Evolutionary conservation across 2,888 invertebrate genomes (phyloP).

Genomic region (Agriotes lineatus): DNA sequence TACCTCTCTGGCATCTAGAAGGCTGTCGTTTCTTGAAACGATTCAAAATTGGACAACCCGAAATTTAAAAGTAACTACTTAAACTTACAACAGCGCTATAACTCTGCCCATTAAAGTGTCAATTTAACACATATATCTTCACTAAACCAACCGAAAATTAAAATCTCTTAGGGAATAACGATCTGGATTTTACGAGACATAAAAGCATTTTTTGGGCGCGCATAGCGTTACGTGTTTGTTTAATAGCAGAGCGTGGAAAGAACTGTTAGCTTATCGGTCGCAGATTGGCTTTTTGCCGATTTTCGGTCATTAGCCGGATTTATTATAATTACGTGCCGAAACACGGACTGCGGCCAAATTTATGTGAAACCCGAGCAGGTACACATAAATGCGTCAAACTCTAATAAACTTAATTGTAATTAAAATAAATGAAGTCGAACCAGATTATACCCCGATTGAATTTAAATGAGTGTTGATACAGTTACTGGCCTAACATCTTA

Average conservation of each 20-base stretch:
- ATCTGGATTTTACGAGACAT: constrained; percentile 19
- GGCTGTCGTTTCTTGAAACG: neutral
- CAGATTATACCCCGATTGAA: constrained; percentile 52
- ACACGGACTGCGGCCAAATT: constrained; percentile 24
- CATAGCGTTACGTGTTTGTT: constrained; percentile 18
- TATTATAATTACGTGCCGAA: constrained; percentile 32
- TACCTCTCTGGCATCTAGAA: too few species aligned
- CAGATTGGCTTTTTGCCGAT: constrained; percentile 8
- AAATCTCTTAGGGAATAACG: constrained; percentile 20
- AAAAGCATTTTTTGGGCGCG: constrained; percentile 28
- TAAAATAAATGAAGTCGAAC: constrained; percentile 44
- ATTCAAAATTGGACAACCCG: neutral
- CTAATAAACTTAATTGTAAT: constrained; percentile 45
- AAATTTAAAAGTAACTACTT: constrained; percentile 3
- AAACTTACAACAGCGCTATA: constrained; percentile 22
- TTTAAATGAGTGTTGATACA: constrained; percentile 57
- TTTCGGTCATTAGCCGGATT: constrained; percentile 29
- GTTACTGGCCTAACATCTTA: constrained; percentile 54
- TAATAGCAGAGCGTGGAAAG: constrained; percentile 17
- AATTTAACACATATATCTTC: constrained; percentile 35
- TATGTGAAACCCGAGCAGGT: constrained; percentile 35
- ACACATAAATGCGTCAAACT: constrained; percentile 40
- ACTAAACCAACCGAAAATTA: constrained; percentile 21
- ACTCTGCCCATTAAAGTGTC: constrained; percentile 30
- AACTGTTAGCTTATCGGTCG: constrained; percentile 20